phyloP scores from a whole-genome alignment of 2,113 vertebrate species.

The Catharus fuscescens region DNA sequence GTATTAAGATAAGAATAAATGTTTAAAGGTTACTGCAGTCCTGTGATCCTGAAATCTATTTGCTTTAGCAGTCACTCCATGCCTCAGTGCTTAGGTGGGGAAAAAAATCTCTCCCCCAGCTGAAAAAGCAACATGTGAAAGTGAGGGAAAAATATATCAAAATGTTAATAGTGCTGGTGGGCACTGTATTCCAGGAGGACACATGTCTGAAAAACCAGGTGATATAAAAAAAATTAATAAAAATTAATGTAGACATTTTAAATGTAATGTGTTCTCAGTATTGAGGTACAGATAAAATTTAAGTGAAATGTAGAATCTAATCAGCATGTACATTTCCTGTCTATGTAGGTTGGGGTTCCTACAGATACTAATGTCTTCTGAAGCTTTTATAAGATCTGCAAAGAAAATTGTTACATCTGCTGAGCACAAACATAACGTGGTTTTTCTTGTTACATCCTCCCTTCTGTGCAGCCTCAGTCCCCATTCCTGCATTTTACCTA shows the following conservation, averaged over 20 bases:
- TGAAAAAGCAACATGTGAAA: not conserved
- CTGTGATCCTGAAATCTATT: not conserved
- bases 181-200: not conserved
- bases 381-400: not conserved
- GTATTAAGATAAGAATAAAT: not conserved
- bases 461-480: not conserved
- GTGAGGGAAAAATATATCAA: not conserved
- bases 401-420: not conserved
- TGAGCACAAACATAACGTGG: not conserved
- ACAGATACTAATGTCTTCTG: not conserved
- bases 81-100: not conserved
- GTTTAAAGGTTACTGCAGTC: not conserved
- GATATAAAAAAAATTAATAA: not conserved
- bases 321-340: not conserved
- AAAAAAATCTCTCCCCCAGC: not conserved
- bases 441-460: not conserved
- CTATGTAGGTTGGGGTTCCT: fast-evolving
- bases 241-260: not conserved
- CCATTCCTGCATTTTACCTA: not conserved
- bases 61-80: not conserved
- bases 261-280: not conserved
- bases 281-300: not conserved
- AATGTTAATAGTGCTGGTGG: not conserved
- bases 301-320: not conserved
- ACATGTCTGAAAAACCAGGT: not conserved